These are phyloP conservation scores for Etheostoma spectabile DNA, from an alignment of 2,113 vertebrate species.

Conservation along the genomic window DNA sequence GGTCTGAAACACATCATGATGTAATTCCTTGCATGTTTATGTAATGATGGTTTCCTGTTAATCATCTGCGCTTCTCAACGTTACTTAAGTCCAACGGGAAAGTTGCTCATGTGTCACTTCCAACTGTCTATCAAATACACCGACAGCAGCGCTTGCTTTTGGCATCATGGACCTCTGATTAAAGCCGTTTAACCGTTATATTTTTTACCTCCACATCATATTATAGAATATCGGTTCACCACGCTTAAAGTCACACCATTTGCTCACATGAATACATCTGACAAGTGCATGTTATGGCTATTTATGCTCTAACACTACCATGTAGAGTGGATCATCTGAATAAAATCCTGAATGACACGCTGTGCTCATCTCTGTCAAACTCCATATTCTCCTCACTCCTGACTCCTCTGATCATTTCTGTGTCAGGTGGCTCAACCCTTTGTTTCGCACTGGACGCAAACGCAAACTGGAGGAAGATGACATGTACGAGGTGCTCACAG, in stretches of 20 bases:
- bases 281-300: background rate
- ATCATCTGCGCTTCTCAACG: background rate
- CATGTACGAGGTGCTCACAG: constrained; percentile 90
- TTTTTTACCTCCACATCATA: too few relatives aligned
- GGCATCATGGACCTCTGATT: too few relatives aligned
- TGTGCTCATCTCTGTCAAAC: background rate
- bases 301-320: background rate
- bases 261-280: background rate
- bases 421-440: constrained; percentile 93
- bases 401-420: background rate
- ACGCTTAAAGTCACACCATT: too few relatives aligned
- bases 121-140: too few relatives aligned
- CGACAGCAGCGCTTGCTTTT: too few relatives aligned
- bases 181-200: too few relatives aligned
- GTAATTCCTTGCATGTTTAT: background rate
- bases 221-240: too few relatives aligned
- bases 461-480: constrained; percentile 93
- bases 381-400: background rate
- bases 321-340: background rate
- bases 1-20: background rate
- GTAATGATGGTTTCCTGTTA: background rate
- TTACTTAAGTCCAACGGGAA: background rate
- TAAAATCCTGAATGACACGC: background rate
- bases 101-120: background rate
- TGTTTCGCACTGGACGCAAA: constrained; percentile 90